A percentile compares a stretch with the other conserved stretches of the same genome.
Conservation (phyloP, 2,113 vertebrate species). For the Sterna hirundo region DNA sequence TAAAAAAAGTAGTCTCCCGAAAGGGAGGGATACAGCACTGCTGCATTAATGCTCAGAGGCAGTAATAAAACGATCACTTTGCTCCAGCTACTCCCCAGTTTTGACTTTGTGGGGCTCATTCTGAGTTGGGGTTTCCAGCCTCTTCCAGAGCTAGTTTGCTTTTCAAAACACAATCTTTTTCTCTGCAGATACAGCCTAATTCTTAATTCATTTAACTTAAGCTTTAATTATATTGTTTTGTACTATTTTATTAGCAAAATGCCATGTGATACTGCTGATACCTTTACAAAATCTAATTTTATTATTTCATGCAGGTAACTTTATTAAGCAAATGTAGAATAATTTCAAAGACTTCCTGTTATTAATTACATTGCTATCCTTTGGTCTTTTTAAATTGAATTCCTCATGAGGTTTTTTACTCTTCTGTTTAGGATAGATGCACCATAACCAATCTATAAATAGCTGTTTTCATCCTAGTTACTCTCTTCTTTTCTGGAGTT, state of each 20-base stretch:
- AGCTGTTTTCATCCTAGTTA: not conserved
- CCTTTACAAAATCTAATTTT: not conserved
- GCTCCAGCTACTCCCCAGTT: not conserved
- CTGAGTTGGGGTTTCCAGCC: not conserved
- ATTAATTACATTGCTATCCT: not conserved
- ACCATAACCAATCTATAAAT: not conserved
- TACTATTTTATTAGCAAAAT: not conserved
- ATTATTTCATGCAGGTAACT: not conserved
- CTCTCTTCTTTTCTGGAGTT: not conserved
- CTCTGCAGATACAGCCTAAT: not conserved
- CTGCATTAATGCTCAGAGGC: not conserved
- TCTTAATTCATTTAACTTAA: not conserved
- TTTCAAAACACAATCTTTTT: not conserved
- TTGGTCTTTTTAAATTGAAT: not conserved
- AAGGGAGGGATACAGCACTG: not conserved
- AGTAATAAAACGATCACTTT: not conserved
- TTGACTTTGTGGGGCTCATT: not conserved
- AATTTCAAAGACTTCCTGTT: not conserved
- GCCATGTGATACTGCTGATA: not conserved
- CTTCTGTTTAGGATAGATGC: not conserved
- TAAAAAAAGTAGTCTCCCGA: accelerated
- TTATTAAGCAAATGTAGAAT: not conserved
- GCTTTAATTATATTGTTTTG: not conserved
- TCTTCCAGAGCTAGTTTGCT: not conserved
- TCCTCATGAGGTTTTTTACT: not conserved